A percentile compares a stretch with the other conserved stretches of the same genome.
Evolutionary conservation across 2,888 invertebrate species (phyloP).

Genomic region (Agrotis segetum): DNA sequence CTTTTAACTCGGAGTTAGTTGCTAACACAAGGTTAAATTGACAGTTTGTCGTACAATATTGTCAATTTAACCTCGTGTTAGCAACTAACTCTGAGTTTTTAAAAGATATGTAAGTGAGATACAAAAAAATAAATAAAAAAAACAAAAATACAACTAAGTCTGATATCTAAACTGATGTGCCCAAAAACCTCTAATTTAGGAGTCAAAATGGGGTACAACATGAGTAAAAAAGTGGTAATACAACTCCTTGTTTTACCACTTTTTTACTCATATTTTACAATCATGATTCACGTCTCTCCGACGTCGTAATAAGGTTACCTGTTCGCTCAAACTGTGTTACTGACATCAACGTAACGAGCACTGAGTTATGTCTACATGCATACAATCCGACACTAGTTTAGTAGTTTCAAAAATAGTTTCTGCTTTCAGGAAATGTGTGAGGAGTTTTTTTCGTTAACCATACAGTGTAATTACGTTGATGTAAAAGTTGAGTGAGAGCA

Average conservation of each 20-base stretch:
- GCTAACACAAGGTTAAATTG: too few species aligned
- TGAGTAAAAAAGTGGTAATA: constrained; percentile 39
- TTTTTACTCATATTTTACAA: too few species aligned
- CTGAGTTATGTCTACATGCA: constrained; percentile 35
- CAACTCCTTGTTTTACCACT: not conserved
- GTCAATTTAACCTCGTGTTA: too few species aligned
- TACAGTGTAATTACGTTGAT: not conserved
- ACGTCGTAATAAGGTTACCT: constrained; percentile 42
- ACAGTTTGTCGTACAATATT: too few species aligned
- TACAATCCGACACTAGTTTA: constrained; percentile 31
- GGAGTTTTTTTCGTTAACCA: not conserved
- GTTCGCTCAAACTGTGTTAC: constrained; percentile 41
- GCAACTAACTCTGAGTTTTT: too few species aligned
- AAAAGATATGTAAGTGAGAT: too few species aligned
- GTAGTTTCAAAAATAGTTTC: constrained; percentile 25
- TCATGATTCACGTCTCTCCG: too few species aligned
- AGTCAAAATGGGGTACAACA: constrained; percentile 30
- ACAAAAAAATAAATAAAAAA: too few species aligned
- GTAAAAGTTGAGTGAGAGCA: too few species aligned
- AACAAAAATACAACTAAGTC: too few species aligned
- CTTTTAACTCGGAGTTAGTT: too few species aligned
- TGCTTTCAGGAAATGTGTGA: not conserved
- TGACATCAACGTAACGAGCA: constrained; percentile 46
- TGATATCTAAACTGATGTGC: constrained; percentile 2
- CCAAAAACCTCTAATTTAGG: constrained; percentile 25